A percentile compares a stretch with the other conserved stretches of the same genome.
phyloP scores from a whole-genome alignment of 2,797 vertebrate species.

The Amblyraja radiata region DNA sequence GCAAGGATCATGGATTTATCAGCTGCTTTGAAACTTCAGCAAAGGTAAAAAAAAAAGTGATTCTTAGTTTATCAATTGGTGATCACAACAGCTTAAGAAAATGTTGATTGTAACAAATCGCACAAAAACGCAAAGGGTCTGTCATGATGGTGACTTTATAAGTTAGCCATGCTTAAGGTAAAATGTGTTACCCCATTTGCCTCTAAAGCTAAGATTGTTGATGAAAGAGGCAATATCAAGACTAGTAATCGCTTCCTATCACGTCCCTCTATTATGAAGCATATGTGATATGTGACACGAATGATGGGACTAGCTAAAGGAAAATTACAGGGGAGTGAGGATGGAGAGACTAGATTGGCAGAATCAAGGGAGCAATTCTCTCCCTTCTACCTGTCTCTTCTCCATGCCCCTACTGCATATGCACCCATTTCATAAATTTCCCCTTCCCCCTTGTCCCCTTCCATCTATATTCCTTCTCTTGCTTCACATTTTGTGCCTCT shows the following conservation, averaged over 20 bases:
- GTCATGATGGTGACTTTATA: neutral
- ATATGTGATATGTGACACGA: neutral
- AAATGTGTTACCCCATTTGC: neutral
- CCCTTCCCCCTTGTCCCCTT: too few species aligned
- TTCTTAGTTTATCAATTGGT: neutral
- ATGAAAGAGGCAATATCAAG: neutral
- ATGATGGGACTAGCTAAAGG: neutral
- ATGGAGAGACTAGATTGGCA: neutral
- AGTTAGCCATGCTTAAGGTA: neutral
- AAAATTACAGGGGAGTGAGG: neutral
- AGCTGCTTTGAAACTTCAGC: conserved; percentile 96
- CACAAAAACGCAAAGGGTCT: neutral
- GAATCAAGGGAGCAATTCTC: neutral
- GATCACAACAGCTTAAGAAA: too few species aligned
- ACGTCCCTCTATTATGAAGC: neutral
- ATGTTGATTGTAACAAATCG: neutral
- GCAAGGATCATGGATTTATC: conserved; percentile 87
- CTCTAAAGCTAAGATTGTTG: neutral
- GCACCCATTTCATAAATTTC: too few species aligned
- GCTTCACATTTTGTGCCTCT: too few species aligned
- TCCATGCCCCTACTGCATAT: too few species aligned
- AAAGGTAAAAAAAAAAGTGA: conserved; percentile 65
- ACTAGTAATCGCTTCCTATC: neutral
- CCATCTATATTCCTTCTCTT: too few species aligned
- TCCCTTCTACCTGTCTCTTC: too few species aligned